phyloP scores from a whole-genome alignment of 2,797 vertebrate species.

The Cuniculus paca region DNA sequence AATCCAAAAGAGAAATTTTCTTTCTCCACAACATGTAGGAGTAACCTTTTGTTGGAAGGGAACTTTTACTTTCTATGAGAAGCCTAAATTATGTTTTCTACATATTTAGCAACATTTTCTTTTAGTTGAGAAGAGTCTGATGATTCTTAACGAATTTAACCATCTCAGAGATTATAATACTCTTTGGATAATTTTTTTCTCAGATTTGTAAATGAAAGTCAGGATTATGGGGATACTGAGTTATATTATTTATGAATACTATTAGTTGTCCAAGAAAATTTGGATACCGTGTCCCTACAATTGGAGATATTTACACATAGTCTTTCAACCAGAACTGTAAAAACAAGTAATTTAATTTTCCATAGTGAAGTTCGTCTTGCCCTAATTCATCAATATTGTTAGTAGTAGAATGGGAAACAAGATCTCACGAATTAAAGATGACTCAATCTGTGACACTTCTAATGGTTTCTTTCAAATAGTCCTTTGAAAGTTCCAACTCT shows the following conservation, averaged over 20 bases:
- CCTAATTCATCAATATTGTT: neutral
- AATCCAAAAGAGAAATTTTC: neutral
- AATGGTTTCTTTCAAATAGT: neutral
- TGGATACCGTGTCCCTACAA: neutral
- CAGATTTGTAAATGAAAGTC: conserved; percentile 49
- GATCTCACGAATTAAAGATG: neutral
- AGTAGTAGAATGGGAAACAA: neutral
- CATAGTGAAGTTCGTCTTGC: neutral
- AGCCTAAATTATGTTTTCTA: neutral
- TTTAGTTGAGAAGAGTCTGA: conserved; percentile 2
- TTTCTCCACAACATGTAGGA: conserved; percentile 39
- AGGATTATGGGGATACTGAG: neutral
- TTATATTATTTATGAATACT: neutral
- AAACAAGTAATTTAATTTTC: neutral
- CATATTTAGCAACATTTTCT: conserved; percentile 41
- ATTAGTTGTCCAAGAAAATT: neutral
- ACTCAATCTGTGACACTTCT: neutral
- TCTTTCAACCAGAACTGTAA: neutral
- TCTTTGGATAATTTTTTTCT: neutral
- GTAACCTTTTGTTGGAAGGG: conserved; percentile 52
- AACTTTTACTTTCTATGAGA: conserved; percentile 33
- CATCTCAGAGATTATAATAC: neutral
- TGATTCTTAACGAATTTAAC: neutral
- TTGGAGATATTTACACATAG: neutral
- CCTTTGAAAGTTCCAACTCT: neutral